Percentiles rank a stretch among this genome's conserved stretches.
Evolutionary conservation across 37 sponge, comb jelly and placozoan genomes (phyloP).

Genomic region (Spongilla lacustris): DNA sequence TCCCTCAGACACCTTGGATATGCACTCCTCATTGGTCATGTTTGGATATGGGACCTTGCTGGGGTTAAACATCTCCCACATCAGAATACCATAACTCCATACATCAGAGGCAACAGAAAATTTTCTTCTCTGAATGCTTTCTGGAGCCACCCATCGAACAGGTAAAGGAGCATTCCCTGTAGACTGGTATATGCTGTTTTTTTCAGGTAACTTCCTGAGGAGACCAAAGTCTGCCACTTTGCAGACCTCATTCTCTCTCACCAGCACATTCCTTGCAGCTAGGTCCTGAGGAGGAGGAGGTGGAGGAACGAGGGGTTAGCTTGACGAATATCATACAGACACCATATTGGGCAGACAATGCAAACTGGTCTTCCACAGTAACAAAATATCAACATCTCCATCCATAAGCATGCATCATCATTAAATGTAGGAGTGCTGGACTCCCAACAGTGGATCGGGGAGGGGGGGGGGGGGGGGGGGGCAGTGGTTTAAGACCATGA

Average conservation of each 20-base stretch:
- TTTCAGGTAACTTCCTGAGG: constrained; percentile 57
- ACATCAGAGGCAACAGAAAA: constrained; percentile 79
- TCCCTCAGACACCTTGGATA: not conserved
- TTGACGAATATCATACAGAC: no score
- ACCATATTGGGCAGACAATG: no score
- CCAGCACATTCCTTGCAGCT: constrained; percentile 78
- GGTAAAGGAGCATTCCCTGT: constrained; percentile 44
- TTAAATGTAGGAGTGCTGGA: no score
- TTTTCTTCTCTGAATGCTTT: constrained; percentile 24
- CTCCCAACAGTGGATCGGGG: no score
- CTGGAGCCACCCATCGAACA: constrained; percentile 79
- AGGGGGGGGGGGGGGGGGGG: no score
- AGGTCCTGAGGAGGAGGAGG: constrained; percentile 21
- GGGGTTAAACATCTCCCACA: constrained; percentile 78
- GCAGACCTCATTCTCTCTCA: constrained; percentile 68
- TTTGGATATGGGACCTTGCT: constrained; percentile 4
- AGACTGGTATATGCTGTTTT: constrained; percentile 32
- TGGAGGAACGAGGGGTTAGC: no score
- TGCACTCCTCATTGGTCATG: not conserved
- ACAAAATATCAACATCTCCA: no score
- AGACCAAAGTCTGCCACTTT: constrained; percentile 92
- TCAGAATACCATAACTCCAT: constrained; percentile 75
- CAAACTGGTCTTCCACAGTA: no score
- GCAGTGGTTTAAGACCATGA: no score
- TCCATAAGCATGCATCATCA: no score